These are phyloP conservation scores for Typhlichthys eigenmanni DNA, from an alignment of 2,797 vertebrate genomes.

Conservation along the genomic window DNA sequence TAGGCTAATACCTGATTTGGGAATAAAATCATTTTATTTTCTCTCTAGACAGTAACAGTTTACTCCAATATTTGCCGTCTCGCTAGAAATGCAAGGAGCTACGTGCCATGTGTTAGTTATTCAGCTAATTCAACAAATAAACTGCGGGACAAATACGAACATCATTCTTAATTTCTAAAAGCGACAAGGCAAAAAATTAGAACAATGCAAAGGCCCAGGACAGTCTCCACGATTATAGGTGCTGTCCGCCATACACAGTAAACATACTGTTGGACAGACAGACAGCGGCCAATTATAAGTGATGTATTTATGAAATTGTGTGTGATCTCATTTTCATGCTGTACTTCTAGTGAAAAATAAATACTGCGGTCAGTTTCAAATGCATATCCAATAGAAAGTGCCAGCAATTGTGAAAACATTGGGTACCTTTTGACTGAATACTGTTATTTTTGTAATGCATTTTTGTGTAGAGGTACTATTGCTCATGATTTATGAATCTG, in stretches of 20 bases:
- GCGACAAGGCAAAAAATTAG: constrained; percentile 73
- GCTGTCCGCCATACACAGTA: constrained; percentile 64
- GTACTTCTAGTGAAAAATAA: constrained; percentile 37
- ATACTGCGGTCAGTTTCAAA: constrained; percentile 42
- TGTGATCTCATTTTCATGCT: constrained; percentile 36
- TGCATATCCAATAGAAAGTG: constrained; percentile 31
- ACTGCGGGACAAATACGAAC: constrained; percentile 65
- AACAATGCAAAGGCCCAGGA: constrained; percentile 55
- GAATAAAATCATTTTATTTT: constrained; percentile 40
- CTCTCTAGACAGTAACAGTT: constrained; percentile 29
- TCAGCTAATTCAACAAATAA: constrained; percentile 63
- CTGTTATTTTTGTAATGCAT: constrained; percentile 54
- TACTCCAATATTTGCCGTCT: constrained; percentile 37
- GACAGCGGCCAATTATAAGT: constrained; percentile 63
- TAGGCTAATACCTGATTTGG: constrained; percentile 24
- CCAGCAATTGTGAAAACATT: constrained; percentile 36
- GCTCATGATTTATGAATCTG: constrained; percentile 52
- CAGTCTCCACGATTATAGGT: constrained; percentile 63
- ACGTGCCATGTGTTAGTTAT: constrained; percentile 40
- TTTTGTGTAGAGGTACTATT: constrained; percentile 50
- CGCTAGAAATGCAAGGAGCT: constrained; percentile 38
- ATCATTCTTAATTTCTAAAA: constrained; percentile 76
- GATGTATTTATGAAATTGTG: constrained; percentile 68
- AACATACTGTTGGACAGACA: constrained; percentile 59
- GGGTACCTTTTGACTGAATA: constrained; percentile 40